phyloP scores from a whole-genome alignment of 2,113 vertebrate genomes.

The Oryzias celebensis region DNA sequence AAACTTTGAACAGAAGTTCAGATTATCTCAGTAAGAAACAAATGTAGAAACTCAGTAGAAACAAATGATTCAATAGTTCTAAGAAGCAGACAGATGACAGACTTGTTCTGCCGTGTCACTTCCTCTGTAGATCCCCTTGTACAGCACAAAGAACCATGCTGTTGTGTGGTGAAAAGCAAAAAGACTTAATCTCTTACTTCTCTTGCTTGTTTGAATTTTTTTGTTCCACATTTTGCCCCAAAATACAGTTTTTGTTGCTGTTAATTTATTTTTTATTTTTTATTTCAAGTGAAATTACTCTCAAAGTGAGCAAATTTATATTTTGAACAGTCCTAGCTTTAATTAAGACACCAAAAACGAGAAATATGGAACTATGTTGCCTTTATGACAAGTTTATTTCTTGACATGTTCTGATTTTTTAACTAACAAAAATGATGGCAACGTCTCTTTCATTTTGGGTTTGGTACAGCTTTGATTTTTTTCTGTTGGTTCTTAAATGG shows the following conservation, averaged over 20 bases:
- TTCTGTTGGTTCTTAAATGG: too few species aligned
- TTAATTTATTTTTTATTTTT: slow-evolving; percentile 1
- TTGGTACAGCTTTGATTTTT: too few species aligned
- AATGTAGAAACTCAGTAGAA: background rate
- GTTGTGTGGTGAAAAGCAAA: background rate
- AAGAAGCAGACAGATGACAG: slow-evolving; percentile 6
- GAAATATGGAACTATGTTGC: too few species aligned
- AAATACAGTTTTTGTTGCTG: background rate
- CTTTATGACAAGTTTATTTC: too few species aligned
- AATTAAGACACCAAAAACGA: too few species aligned
- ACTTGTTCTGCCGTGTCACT: slow-evolving; percentile 29
- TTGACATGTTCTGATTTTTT: too few species aligned
- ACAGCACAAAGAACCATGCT: background rate
- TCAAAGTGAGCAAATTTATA: background rate
- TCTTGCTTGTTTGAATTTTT: too few species aligned
- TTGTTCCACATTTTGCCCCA: background rate
- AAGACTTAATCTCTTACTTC: too few species aligned
- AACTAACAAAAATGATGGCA: too few species aligned
- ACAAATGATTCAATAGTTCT: slow-evolving; percentile 4
- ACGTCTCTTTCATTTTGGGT: too few species aligned
- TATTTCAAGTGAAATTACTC: background rate
- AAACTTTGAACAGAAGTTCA: background rate
- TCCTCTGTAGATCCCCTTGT: slow-evolving; percentile 36
- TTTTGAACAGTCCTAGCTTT: too few species aligned
- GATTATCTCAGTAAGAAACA: background rate